Base-by-base conservation (phyloP, 2,888 invertebrate species). In the Trichacis sp. region DNA sequence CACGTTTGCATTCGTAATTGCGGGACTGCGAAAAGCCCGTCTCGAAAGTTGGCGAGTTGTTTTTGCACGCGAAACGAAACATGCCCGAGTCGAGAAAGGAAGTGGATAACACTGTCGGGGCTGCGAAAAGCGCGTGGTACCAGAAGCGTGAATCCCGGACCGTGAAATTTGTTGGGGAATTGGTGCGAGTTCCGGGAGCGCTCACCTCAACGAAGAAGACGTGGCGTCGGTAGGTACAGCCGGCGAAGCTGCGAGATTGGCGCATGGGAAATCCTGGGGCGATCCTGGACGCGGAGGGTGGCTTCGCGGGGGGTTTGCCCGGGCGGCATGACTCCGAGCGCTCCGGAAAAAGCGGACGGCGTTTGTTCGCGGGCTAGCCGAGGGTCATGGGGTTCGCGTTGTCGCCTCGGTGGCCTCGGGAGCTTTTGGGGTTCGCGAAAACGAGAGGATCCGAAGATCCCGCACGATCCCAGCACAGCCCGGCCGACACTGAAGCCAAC, bases 401-500 rank as follows among this genome's bases (percentile, higher is more conserved):
- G n/a, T n/a, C n/a, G n/a, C n/a, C n/a, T n/a, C n/a, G n/a, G n/a
- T n/a, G n/a, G n/a, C n/a, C 33, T 33, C 33, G 33, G n/a, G 15
- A 42, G 42, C n/a, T 14, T n/a, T 70, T 76, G 15, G 56, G 19
- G n/a, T 19, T n/a, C 20, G 33, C 19, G 14, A 19, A 46, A 42
- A 46, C 49, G 53, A 33, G 17, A 42, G 38, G 59, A 70, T 33
- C 40, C 62, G 62, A 56, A 57, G 55, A 64, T 59, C 68, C 40
- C 47, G 53, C 18, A 20, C 43, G 54, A 63, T 52, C 81, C 77
- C 81, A 80, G 82, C 81, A 81, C 83, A 79, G 82, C 83, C 83
- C 82, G 83, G 83, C 83, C 83, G 82, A 79, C 82, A 83, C 83
- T 83, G 82, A 82, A 78, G 80, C 79, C 78, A 24, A 77, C 81